Conservation (phyloP, 2,113 vertebrate genomes). For the Scalopus aquaticus region DNA sequence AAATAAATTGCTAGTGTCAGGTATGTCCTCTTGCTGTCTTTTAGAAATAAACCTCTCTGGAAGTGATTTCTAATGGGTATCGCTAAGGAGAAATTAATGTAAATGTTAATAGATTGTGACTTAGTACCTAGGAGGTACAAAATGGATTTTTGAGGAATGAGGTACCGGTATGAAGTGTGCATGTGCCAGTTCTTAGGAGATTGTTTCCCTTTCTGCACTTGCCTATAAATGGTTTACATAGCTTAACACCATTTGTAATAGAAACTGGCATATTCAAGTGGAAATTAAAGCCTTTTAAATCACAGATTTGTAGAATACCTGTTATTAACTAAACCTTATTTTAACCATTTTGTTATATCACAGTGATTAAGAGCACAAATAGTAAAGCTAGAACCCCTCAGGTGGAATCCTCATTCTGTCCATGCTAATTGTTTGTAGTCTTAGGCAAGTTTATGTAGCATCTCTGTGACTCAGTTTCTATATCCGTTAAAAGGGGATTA, state of each 20-base stretch:
- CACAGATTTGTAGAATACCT: neutral
- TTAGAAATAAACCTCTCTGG: conserved; percentile 35
- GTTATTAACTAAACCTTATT: conserved; percentile 1
- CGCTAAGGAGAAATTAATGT: neutral
- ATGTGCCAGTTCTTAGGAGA: neutral
- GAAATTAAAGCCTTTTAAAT: conserved; percentile 31
- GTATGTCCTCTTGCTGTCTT: neutral
- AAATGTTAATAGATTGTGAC: neutral
- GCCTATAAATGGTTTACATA: neutral
- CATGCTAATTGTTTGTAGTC: neutral
- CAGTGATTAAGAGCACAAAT: neutral
- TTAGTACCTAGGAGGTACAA: neutral
- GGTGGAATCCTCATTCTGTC: neutral
- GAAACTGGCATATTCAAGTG: neutral
- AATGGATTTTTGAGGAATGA: conserved; percentile 17
- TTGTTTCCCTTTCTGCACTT: conserved; percentile 20
- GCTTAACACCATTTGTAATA: neutral
- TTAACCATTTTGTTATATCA: neutral
- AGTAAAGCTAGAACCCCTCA: neutral
- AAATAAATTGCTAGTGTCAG: neutral
- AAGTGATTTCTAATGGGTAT: conserved; percentile 4
- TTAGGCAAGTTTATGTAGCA: neutral
- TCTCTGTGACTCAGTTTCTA: conserved; percentile 28
- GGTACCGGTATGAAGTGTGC: neutral
- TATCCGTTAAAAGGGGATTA: neutral